Evolutionary conservation across 2,113 vertebrate species (phyloP), one percentile per base, ranked within the genome.

Genomic region (Cariama cristata): DNA sequence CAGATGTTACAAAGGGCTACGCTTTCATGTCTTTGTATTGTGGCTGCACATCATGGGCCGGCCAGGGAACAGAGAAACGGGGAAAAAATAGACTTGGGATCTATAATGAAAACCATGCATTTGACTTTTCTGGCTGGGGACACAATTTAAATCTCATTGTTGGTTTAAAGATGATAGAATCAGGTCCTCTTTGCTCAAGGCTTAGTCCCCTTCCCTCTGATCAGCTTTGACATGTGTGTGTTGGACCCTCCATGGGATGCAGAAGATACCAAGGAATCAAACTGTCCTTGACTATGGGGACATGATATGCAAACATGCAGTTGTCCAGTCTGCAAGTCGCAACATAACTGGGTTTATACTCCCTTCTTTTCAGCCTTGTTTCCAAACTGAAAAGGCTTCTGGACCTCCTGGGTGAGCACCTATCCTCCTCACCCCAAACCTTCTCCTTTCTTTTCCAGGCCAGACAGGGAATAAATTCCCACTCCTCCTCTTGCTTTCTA

Each of bases 121-220:
- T 74, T 95, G 68, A 95, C 30, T 56, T 67, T 55, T 79, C 55
- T 74, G 60, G 18, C 33, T 84, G 64, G 11, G 58, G 40, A 72
- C 7, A 9, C 9, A 35, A 59, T 18, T 6, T 6, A 60, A 76
- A 79, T 59, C 67, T 88, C 42, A 59, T 30, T 73, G 58, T 32
- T 71, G 59, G 15, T 80, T 90, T 80, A 53, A 73, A 85, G 50
- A 55, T 4, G 17, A 14, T 47, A 80, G 47, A 38, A 62, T 14
- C 0, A 1, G 30, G 50, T 33, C 27, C 24, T 68, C 9, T 81
- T 6, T 3, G 0, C 30, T 80, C 56, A 19, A 33, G 27, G 11
- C 12, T 66, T 30, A 68, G 14, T 50, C 38, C 18, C 22, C 24
- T 90, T 92, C 14, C 17, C 32, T 90, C 44, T 80, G 67, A 60